Evolutionary conservation across 2,797 vertebrate genomes (phyloP).

Genomic region (Centropyge bicolor): DNA sequence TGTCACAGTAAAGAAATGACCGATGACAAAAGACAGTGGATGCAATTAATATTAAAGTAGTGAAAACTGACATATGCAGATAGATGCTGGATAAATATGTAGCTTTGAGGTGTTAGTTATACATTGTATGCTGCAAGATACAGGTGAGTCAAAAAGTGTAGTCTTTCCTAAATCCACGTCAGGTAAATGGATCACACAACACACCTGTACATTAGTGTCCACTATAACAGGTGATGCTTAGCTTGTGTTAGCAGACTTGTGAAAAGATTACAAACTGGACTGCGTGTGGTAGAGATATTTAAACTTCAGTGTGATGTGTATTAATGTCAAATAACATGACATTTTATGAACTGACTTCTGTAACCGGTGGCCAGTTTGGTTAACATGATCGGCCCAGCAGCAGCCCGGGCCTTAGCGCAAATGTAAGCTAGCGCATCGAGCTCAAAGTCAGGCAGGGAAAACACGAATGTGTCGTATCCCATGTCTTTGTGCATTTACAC

Average conservation of each 20-base stretch:
- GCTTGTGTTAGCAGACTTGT: not conserved
- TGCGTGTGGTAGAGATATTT: too few relatives aligned
- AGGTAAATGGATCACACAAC: conserved; percentile 2
- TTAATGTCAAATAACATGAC: not conserved
- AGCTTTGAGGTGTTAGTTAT: not conserved
- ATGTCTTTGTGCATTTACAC: not conserved
- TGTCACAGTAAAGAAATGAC: not conserved
- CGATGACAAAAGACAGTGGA: not conserved
- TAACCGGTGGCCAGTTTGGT: conserved; percentile 24
- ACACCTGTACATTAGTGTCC: conserved; percentile 42
- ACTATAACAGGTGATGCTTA: conserved; percentile 17
- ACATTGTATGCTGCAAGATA: not conserved
- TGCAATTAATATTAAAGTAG: not conserved
- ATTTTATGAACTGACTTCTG: not conserved
- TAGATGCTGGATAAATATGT: not conserved
- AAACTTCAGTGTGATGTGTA: not conserved
- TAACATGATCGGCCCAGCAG: conserved; percentile 60
- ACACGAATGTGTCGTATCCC: not conserved
- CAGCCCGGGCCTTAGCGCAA: conserved; percentile 65
- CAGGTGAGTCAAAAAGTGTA: not conserved
- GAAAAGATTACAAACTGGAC: not conserved
- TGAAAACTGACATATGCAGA: not conserved
- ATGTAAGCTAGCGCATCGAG: conserved; percentile 38
- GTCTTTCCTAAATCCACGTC: not conserved
- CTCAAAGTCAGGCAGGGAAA: conserved; percentile 5